Evolutionary conservation across 2,888 invertebrate species (phyloP).

Genomic region (Cryptophagus acutangulus): DNA sequence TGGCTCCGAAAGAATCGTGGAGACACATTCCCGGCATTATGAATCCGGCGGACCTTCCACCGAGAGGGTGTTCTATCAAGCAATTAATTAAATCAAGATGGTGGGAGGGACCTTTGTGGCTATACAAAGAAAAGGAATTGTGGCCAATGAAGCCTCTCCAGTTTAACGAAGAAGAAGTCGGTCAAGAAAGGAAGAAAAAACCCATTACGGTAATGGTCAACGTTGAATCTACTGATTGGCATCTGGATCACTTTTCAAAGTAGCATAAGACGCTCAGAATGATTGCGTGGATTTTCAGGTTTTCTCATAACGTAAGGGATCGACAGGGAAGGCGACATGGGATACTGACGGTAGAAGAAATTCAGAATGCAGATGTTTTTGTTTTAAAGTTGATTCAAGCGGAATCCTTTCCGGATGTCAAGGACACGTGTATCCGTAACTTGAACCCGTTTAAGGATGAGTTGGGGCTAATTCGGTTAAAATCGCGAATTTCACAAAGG

Average conservation of each 20-base stretch:
- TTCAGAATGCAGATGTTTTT: too few relatives aligned
- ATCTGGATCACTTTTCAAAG: conserved; percentile 16
- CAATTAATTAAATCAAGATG: conserved; percentile 28
- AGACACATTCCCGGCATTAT: conserved; percentile 30
- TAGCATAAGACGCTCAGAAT: background rate
- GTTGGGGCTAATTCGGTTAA: too few relatives aligned
- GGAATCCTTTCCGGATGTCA: too few relatives aligned
- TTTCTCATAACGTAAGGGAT: too few relatives aligned
- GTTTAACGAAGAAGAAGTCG: conserved; percentile 15
- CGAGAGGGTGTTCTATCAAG: conserved; percentile 29
- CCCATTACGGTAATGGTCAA: conserved; percentile 9
- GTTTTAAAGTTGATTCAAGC: too few relatives aligned
- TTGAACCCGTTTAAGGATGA: too few relatives aligned
- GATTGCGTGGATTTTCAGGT: too few relatives aligned
- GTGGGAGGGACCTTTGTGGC: conserved; percentile 36
- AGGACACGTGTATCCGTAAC: too few relatives aligned
- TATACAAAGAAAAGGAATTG: conserved; percentile 17
- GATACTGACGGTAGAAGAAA: too few relatives aligned
- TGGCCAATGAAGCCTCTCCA: conserved; percentile 23
- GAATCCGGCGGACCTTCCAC: conserved; percentile 36
- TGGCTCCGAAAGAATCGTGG: conserved; percentile 24
- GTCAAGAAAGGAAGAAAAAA: conserved; percentile 8
- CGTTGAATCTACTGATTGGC: conserved; percentile 17
- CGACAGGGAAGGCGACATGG: too few relatives aligned
- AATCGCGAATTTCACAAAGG: too few relatives aligned